These are phyloP conservation scores for Cephus spinipes DNA, from an alignment of 2,888 invertebrate genomes.

Conservation along the genomic window DNA sequence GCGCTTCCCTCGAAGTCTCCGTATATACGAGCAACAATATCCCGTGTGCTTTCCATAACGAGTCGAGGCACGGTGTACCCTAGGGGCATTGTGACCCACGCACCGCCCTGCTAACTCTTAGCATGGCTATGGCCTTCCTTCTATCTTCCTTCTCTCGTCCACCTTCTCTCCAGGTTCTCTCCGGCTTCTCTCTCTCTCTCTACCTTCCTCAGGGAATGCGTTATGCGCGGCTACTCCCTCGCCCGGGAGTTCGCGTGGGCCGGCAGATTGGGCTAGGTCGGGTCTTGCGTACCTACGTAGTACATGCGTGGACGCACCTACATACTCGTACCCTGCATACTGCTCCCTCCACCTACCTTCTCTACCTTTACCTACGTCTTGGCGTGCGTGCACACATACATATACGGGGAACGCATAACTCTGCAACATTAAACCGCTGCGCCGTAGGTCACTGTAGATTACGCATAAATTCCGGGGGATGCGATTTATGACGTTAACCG, in stretches of 20 bases:
- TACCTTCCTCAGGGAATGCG: conserved; percentile 43
- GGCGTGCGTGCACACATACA: conserved; percentile 19
- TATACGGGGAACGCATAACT: conserved; percentile 36
- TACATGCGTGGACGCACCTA: background rate
- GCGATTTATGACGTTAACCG: conserved; percentile 42
- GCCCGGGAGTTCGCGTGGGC: conserved; percentile 45
- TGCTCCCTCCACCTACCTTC: background rate
- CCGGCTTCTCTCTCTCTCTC: conserved; percentile 5
- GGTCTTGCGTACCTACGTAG: conserved; percentile 33
- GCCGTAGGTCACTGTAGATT: conserved; percentile 51
- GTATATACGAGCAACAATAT: conserved; percentile 57
- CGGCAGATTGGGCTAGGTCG: conserved; percentile 58
- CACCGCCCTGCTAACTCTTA: conserved; percentile 58
- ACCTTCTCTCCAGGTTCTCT: conserved; percentile 24
- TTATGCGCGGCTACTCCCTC: conserved; percentile 50
- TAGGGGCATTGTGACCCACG: conserved; percentile 61
- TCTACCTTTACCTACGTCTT: background rate
- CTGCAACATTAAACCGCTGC: conserved; percentile 45
- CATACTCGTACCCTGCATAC: background rate
- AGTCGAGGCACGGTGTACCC: conserved; percentile 47
- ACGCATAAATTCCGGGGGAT: conserved; percentile 51
- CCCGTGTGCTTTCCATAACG: conserved; percentile 55
- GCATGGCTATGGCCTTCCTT: conserved; percentile 33
- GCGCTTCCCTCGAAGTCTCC: conserved; percentile 50
- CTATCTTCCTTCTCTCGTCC: conserved; percentile 38